These are phyloP conservation scores for Tetheella fluctuosa DNA, from an alignment of 2,888 invertebrate genomes.

Conservation along the genomic window DNA sequence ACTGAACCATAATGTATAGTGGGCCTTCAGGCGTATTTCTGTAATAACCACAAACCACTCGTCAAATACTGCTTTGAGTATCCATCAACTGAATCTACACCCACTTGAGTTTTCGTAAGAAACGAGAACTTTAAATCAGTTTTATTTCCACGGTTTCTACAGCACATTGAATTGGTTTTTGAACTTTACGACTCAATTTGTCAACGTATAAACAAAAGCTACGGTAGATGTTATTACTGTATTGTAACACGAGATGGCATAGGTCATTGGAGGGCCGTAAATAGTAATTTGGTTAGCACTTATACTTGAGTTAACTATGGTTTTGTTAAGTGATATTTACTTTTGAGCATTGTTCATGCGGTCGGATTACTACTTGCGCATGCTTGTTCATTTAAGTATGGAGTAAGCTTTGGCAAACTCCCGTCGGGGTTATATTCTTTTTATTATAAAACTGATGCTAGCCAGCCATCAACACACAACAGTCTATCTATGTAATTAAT, in stretches of 20 bases:
- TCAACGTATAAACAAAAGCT: conserved; percentile 56
- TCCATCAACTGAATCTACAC: conserved; percentile 9
- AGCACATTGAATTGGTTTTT: conserved; percentile 27
- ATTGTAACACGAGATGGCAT: conserved; percentile 36
- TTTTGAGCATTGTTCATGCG: conserved; percentile 33
- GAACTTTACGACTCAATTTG: conserved; percentile 57
- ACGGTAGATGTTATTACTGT: conserved; percentile 48
- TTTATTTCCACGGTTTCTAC: conserved; percentile 14
- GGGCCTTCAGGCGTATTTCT: not conserved
- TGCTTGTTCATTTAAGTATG: conserved; percentile 32
- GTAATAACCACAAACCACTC: conserved; percentile 1
- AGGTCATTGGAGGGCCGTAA: conserved; percentile 58
- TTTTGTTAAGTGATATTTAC: conserved; percentile 36
- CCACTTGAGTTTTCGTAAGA: not conserved
- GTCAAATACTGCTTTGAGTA: not conserved
- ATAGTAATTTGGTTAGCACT: conserved; percentile 51
- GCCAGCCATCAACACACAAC: not conserved
- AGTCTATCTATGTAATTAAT: not conserved
- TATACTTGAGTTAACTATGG: conserved; percentile 20
- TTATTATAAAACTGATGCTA: not conserved
- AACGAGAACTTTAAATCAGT: conserved; percentile 12
- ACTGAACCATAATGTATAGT: not conserved
- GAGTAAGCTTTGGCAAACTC: conserved; percentile 34
- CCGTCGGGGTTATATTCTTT: conserved; percentile 34
- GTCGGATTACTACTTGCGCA: conserved; percentile 18